Conservation (phyloP, 2,888 invertebrate genomes). For the Hypercompe scribonia region DNA sequence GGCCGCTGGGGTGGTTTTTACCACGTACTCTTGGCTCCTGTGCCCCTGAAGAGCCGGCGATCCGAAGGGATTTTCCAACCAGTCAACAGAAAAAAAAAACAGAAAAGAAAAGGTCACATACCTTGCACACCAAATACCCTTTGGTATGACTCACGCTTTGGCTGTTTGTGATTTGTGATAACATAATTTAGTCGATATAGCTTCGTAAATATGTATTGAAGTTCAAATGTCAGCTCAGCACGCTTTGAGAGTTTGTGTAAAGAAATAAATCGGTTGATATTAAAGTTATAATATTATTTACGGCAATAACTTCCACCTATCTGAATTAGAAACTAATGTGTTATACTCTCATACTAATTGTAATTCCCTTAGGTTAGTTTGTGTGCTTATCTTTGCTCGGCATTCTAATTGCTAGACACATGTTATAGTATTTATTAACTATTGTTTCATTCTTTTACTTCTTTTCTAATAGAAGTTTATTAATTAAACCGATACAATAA, state of each 20-base stretch:
- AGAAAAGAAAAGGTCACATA: too few species aligned
- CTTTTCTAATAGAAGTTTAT: not conserved
- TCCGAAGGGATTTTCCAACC: too few species aligned
- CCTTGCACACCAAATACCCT: too few species aligned
- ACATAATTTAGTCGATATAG: too few species aligned
- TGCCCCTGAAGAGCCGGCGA: too few species aligned
- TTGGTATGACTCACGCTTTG: too few species aligned
- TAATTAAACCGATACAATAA: not conserved
- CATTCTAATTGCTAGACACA: too few species aligned
- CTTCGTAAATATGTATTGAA: too few species aligned
- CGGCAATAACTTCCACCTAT: not conserved
- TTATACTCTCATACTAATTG: not conserved
- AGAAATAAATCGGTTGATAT: not conserved
- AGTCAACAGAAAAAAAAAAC: too few species aligned
- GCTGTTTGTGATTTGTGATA: too few species aligned
- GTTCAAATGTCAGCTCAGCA: not conserved
- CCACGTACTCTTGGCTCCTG: too few species aligned
- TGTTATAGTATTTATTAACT: not conserved
- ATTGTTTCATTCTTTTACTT: not conserved
- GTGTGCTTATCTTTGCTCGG: not conserved
- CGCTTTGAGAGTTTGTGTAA: not conserved
- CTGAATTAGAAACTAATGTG: not conserved
- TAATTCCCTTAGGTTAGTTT: not conserved
- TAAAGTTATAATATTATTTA: not conserved
- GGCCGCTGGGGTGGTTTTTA: too few species aligned